A percentile compares a stretch with the other conserved stretches of the same genome.
phyloP scores from a whole-genome alignment of 2,113 vertebrate species.

The Xyrauchen texanus region DNA sequence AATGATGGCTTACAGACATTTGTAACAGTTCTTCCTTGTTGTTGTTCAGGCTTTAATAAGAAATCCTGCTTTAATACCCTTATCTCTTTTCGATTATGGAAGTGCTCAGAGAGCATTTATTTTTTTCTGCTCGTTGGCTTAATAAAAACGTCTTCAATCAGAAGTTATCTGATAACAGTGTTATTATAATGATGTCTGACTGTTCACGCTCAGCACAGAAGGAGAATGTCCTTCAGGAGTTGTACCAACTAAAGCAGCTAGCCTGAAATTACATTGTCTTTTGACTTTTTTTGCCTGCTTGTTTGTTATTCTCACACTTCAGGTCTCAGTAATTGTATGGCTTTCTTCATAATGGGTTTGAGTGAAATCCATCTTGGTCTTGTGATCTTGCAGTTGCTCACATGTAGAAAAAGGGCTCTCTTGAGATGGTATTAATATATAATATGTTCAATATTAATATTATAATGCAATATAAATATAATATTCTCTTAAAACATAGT shows the following conservation, averaged over 20 bases:
- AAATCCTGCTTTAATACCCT: neutral
- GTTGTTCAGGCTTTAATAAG: neutral
- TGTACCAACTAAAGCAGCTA: neutral
- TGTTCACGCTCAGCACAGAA: neutral
- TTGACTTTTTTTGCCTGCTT: neutral
- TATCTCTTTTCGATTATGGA: neutral
- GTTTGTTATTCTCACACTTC: neutral
- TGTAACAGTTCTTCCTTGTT: neutral
- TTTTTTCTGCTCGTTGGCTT: neutral
- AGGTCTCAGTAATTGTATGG: neutral
- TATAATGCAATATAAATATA: neutral
- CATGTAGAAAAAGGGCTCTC: neutral
- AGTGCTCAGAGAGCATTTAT: neutral
- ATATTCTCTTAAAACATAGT: neutral
- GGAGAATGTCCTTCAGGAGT: neutral
- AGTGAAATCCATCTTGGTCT: neutral
- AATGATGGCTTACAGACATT: neutral
- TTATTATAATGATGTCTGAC: neutral
- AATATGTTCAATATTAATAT: too few species aligned
- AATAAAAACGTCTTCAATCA: neutral
- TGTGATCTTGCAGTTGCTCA: neutral
- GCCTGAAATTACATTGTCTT: neutral
- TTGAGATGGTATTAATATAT: neutral
- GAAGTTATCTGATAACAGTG: neutral
- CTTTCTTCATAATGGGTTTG: neutral